phyloP scores from a whole-genome alignment of 2,888 invertebrate species.

The Metellina segmentata region DNA sequence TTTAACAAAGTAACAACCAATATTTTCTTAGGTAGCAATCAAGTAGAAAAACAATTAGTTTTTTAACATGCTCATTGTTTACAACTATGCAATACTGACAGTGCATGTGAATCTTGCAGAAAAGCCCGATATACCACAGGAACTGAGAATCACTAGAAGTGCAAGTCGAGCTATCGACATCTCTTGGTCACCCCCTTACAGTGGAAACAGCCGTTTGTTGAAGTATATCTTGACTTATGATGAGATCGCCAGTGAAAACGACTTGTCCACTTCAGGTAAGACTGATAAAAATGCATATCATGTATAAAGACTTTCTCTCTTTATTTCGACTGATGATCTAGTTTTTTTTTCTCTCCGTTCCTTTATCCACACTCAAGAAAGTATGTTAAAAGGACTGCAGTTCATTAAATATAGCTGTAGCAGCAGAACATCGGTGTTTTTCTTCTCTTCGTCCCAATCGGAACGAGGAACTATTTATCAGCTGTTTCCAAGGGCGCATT shows the following conservation, averaged over 20 bases:
- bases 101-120: slow-evolving; percentile 78
- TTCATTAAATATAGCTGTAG: too few relatives aligned
- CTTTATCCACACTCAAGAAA: too few relatives aligned
- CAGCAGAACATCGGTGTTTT: too few relatives aligned
- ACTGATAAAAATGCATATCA: not conserved
- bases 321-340: too few relatives aligned
- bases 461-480: too few relatives aligned
- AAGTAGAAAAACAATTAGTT: too few relatives aligned
- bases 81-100: not conserved
- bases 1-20: too few relatives aligned
- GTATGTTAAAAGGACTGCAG: too few relatives aligned
- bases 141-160: slow-evolving; percentile 79
- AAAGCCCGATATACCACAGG: slow-evolving; percentile 80
- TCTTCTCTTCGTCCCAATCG: too few relatives aligned
- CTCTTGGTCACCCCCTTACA: slow-evolving; percentile 90
- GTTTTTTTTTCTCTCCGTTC: too few relatives aligned
- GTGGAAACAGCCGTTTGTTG: slow-evolving; percentile 80
- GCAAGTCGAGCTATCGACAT: slow-evolving; percentile 86
- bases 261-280: slow-evolving; percentile 26
- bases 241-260: slow-evolving; percentile 35
- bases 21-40: too few relatives aligned
- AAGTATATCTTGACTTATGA: slow-evolving; percentile 71
- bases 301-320: not conserved
- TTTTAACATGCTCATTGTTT: not conserved
- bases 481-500: too few relatives aligned